These are phyloP conservation scores for Otolemur garnettii DNA, from an alignment of 2,113 vertebrate genomes.

Conservation along the genomic window DNA sequence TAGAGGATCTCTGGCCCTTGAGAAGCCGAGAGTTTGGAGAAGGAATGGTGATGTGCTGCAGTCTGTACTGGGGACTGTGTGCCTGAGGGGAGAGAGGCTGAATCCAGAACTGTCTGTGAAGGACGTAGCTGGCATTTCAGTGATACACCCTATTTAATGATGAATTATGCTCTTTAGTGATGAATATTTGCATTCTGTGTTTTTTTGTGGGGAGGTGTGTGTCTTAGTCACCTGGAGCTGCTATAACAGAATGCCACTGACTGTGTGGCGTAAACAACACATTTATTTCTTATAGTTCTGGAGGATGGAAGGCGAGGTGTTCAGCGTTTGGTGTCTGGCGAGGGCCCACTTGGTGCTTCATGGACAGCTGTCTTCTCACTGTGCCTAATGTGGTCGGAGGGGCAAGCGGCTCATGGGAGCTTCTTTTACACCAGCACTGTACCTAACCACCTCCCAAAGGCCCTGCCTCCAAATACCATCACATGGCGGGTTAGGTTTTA, in stretches of 20 bases:
- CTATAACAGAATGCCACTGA: not conserved
- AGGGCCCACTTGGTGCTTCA: not conserved
- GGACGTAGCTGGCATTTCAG: not conserved
- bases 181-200: not conserved
- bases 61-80: not conserved
- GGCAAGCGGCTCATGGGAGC: not conserved
- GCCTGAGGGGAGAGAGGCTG: not conserved
- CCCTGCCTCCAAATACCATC: not conserved
- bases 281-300: not conserved
- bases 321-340: not conserved
- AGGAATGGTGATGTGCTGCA: not conserved
- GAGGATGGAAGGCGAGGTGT: not conserved
- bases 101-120: not conserved
- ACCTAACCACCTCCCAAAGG: not conserved
- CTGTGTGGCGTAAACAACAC: not conserved
- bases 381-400: not conserved
- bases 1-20: not conserved
- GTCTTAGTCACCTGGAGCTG: not conserved
- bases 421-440: not conserved
- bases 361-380: not conserved
- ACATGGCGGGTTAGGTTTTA: not conserved
- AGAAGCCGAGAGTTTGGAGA: not conserved
- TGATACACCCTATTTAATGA: not conserved
- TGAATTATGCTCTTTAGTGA: not conserved
- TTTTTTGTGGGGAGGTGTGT: not conserved